Evolutionary conservation across 2,797 vertebrate species (phyloP), one percentile per base, ranked within the genome.

Genomic region (Halcyon badia): DNA sequence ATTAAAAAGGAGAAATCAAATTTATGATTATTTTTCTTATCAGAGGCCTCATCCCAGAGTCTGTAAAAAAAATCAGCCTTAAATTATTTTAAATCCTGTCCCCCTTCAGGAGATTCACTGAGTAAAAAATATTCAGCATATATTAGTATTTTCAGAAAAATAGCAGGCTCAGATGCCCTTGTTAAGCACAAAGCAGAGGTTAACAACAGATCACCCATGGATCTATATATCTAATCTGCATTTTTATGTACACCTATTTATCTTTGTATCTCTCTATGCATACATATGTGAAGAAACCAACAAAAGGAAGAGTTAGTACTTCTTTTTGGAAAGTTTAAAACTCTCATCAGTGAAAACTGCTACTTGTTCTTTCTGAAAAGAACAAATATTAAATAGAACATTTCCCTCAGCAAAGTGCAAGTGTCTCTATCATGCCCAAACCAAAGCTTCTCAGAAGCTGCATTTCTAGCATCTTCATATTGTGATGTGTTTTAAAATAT

Each of bases 401-500:
- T 66, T 75, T 84, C 41, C 39, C 79, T 58, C 51, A 48, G 48
- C 31, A 73, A 66, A 76, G 24, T 28, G 68, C 28, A 42, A 58
- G 6, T 10, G 11, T n/a, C 24, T 66, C 46, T 49, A 39, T 30
- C 57, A 39, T 48, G 58, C 30, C 41, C 69, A 72, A 3, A 4
- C 17, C 52, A 70, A 72, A 68, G 49, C 25, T 68, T 77, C 66
- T 83, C 12, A 62, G 33, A 93, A 85, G 31, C 17, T 54, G 42
- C 71, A 91, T 62, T 92, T 96, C 87, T 82, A 85, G 64, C 87
- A 87, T 92, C 72, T 94, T 97, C 73, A 93, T 94, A 96, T 60
- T 90, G 58, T 66, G 52, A n/a, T 56, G 31, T 60, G 37, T 56
- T 96, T 95, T 97, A 97, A 97, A 97, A 98, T 95, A 98, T 92